Percentiles rank a stretch among this genome's conserved stretches.
Conservation (phyloP, 2,113 vertebrate genomes). For the Epinephelus moara region DNA sequence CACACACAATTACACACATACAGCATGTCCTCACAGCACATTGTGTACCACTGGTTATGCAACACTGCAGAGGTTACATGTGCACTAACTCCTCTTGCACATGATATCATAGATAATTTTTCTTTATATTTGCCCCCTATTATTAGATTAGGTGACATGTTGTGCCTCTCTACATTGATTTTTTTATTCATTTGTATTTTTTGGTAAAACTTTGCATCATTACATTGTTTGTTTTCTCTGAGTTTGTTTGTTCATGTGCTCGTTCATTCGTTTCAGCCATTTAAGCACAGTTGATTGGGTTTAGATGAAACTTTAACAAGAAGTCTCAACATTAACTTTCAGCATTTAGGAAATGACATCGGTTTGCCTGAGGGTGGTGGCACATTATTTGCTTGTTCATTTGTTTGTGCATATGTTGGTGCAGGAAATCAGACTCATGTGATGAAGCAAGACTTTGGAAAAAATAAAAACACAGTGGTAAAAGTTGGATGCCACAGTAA, state of each 20-base stretch:
- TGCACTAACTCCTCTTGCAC: not conserved
- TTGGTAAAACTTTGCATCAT: not conserved
- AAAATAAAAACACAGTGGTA: not conserved
- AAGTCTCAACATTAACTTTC: conserved; percentile 2
- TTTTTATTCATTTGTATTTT: not conserved
- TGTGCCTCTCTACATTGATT: not conserved
- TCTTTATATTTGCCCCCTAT: not conserved
- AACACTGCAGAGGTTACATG: conserved; percentile 31
- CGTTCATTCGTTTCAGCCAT: not conserved
- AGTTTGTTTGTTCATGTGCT: not conserved
- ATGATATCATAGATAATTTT: not conserved
- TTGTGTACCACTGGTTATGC: conserved; percentile 27
- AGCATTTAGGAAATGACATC: conserved; percentile 24
- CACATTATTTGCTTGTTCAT: too few relatives aligned
- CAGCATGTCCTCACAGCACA: conserved; percentile 13
- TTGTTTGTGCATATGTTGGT: too few relatives aligned
- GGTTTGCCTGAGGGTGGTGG: too few relatives aligned
- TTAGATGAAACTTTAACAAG: conserved; percentile 9
- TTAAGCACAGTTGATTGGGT: conserved; percentile 30
- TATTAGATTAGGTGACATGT: not conserved
- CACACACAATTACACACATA: not conserved
- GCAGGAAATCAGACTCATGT: not conserved
- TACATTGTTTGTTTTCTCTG: not conserved
- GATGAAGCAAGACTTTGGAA: not conserved
- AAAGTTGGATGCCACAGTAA: too few relatives aligned